Evolutionary conservation across 2,113 vertebrate genomes (phyloP).

Genomic region (Zapus hudsonius): DNA sequence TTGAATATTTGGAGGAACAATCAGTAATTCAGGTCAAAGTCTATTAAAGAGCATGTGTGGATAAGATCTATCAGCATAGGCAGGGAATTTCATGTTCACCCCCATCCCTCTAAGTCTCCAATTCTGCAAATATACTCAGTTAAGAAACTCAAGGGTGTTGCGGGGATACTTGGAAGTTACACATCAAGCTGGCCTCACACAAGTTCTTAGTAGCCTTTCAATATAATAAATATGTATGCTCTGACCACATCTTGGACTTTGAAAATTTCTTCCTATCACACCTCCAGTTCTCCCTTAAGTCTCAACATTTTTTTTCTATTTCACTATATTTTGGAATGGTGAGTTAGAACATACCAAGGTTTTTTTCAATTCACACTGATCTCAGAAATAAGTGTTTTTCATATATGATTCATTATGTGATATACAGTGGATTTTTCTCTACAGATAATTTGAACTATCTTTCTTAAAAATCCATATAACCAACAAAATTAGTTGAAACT

Average conservation of each 20-base stretch:
- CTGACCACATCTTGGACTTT: not conserved
- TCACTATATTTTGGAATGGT: not conserved
- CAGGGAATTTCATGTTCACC: not conserved
- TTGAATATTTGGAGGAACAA: constrained; percentile 3
- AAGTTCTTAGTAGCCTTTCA: not conserved
- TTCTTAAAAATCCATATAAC: not conserved
- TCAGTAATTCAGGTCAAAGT: not conserved
- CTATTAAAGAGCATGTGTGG: not conserved
- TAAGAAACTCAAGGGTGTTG: not conserved
- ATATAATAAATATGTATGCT: not conserved
- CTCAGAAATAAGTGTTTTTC: not conserved
- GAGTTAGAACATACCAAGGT: not conserved
- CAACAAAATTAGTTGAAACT: not conserved
- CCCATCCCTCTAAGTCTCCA: accelerated
- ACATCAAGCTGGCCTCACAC: not conserved
- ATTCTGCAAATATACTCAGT: not conserved
- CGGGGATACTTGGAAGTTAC: not conserved
- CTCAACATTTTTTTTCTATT: not conserved
- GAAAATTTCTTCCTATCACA: not conserved
- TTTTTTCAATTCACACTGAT: not conserved
- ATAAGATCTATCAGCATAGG: not conserved
- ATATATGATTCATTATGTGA: not conserved
- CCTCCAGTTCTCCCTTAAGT: not conserved
- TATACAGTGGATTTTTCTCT: not conserved
- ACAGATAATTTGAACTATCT: not conserved